phyloP scores from a whole-genome alignment of 1,140 invertebrate species.

The Adelges cooleyi region DNA sequence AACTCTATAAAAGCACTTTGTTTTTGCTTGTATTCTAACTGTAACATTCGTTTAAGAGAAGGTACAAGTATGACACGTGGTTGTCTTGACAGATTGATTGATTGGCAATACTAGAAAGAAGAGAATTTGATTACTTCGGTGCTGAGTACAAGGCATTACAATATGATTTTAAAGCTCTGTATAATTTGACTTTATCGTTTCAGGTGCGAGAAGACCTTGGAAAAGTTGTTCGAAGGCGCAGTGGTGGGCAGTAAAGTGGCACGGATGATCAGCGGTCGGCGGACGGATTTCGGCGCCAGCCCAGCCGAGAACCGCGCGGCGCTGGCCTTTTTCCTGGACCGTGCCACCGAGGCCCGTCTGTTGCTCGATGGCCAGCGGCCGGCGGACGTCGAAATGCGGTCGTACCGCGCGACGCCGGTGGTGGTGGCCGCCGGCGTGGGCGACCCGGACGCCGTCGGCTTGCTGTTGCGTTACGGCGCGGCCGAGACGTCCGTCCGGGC shows the following conservation, averaged over 20 bases:
- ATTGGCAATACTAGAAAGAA: too few species aligned
- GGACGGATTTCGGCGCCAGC: slow-evolving; percentile 59
- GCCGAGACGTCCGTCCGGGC: slow-evolving; percentile 41
- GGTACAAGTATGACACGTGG: too few species aligned
- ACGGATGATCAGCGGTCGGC: slow-evolving; percentile 68
- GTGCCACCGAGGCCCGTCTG: slow-evolving; percentile 48
- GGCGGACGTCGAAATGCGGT: slow-evolving; percentile 49
- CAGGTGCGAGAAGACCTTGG: slow-evolving; percentile 62
- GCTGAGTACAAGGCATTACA: too few species aligned
- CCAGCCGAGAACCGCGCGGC: slow-evolving; percentile 61
- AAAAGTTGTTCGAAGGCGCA: slow-evolving; percentile 62
- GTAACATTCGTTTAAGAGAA: too few species aligned
- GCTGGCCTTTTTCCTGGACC: slow-evolving; percentile 61
- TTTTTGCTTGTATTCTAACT: too few species aligned
- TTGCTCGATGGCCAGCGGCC: slow-evolving; percentile 37
- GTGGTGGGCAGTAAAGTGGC: slow-evolving; percentile 65
- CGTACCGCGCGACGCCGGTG: slow-evolving; percentile 53
- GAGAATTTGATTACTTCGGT: too few species aligned
- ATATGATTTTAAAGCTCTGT: too few species aligned
- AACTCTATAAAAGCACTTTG: too few species aligned
- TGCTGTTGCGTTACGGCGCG: slow-evolving; percentile 58
- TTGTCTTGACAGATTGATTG: too few species aligned
- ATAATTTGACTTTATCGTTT: too few species aligned
- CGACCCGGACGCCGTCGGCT: slow-evolving; percentile 55
- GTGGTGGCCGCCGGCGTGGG: slow-evolving; percentile 58